Conservation (phyloP, 2,797 vertebrate genomes). For the Gymnoscopelus braueri region DNA sequence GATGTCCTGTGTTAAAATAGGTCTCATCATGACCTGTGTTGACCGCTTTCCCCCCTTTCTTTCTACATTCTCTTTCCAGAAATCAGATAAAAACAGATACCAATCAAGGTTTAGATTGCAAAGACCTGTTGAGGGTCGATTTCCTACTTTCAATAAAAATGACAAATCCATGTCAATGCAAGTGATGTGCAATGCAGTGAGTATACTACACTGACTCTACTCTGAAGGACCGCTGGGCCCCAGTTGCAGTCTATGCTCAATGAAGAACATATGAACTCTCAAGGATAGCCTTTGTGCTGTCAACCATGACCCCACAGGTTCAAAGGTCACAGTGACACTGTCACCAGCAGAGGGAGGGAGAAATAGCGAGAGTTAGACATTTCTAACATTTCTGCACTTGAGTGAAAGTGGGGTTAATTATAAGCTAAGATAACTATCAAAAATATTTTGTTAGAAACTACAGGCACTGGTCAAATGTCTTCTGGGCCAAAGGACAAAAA, state of each 20-base stretch:
- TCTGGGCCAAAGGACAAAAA: slow-evolving; percentile 17
- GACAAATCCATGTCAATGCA: background rate
- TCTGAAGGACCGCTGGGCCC: slow-evolving; percentile 1
- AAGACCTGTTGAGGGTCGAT: too few species aligned
- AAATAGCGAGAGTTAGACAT: background rate
- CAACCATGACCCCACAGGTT: slow-evolving; percentile 29
- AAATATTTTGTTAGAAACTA: slow-evolving; percentile 2
- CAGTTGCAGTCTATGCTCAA: slow-evolving; percentile 31
- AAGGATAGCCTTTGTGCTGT: slow-evolving; percentile 18
- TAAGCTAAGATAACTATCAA: background rate
- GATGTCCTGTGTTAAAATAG: too few species aligned
- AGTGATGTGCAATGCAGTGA: too few species aligned
- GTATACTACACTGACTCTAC: slow-evolving; percentile 10
- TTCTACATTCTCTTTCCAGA: too few species aligned
- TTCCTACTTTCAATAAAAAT: too few species aligned
- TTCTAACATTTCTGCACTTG: too few species aligned
- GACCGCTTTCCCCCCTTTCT: too few species aligned
- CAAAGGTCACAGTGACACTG: slow-evolving; percentile 37
- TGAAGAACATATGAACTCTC: slow-evolving; percentile 26
- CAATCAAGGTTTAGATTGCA: too few species aligned
- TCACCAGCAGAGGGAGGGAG: slow-evolving; percentile 19
- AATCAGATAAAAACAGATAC: too few species aligned
- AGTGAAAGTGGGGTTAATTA: too few species aligned
- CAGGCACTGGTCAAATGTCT: slow-evolving; percentile 19
- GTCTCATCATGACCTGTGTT: too few species aligned